Conservation (phyloP, 2,888 invertebrate species). For the Ophion slaviceki region DNA sequence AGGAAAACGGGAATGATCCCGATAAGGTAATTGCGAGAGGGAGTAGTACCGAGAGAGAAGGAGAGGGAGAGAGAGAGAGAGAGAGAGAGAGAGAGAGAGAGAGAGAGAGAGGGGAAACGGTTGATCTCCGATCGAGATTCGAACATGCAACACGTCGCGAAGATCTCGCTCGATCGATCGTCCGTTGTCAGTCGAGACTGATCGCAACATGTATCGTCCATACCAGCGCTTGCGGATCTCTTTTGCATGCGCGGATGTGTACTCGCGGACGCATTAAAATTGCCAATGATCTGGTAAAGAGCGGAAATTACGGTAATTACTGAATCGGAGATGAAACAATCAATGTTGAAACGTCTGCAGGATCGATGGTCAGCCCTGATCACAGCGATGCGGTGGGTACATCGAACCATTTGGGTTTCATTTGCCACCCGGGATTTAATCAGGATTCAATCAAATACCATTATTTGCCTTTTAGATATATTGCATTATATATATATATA, state of each 20-base stretch:
- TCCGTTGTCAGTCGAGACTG: constrained; percentile 15
- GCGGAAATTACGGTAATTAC: constrained; percentile 73
- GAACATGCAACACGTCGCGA: constrained; percentile 34
- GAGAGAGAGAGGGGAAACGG: background rate
- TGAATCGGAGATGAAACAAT: constrained; percentile 70
- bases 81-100: background rate
- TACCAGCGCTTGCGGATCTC: background rate
- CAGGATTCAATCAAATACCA: background rate
- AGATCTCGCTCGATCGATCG: constrained; percentile 46
- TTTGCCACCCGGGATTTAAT: background rate
- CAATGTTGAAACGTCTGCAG: constrained; percentile 61
- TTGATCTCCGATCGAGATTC: constrained; percentile 50
- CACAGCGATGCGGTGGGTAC: constrained; percentile 5
- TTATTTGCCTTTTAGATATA: background rate
- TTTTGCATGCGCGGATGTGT: background rate
- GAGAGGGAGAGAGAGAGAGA: background rate
- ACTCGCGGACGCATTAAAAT: constrained; percentile 43
- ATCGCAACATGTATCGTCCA: constrained; percentile 16
- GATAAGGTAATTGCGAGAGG: constrained; percentile 71
- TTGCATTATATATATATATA: too few relatives aligned
- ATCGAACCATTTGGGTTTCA: background rate
- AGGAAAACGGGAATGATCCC: constrained; percentile 64
- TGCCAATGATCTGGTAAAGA: constrained; percentile 71
- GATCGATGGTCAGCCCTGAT: constrained; percentile 58
- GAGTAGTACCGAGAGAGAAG: background rate